These are phyloP conservation scores for Pelecanoides urinatrix DNA, from an alignment of 2,113 vertebrate species.

Conservation along the genomic window DNA sequence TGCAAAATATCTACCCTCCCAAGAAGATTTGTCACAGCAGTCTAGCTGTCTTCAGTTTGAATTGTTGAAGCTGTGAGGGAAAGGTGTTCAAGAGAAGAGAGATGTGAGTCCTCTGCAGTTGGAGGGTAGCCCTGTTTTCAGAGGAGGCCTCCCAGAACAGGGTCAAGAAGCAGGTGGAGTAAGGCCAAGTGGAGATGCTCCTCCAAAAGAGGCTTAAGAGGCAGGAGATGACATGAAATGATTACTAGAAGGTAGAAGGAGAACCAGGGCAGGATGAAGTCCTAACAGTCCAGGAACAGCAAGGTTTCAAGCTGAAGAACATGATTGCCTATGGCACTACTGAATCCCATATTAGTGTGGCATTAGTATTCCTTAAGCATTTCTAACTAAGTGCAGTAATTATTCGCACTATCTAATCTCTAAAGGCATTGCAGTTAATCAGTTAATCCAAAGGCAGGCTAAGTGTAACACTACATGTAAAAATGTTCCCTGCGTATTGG, in stretches of 20 bases:
- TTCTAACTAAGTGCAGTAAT: not conserved
- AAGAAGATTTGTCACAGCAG: not conserved
- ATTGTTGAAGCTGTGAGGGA: not conserved
- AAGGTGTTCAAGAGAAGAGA: not conserved
- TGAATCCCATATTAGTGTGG: not conserved
- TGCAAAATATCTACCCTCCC: not conserved
- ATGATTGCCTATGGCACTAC: not conserved
- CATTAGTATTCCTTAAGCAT: not conserved
- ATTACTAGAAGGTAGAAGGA: not conserved
- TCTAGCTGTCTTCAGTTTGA: not conserved
- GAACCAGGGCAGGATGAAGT: not conserved
- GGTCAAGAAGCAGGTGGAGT: not conserved
- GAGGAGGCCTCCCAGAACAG: not conserved
- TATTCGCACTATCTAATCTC: slow-evolving; percentile 29
- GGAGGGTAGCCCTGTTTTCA: not conserved
- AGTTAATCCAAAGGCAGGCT: not conserved
- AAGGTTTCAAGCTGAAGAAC: not conserved
- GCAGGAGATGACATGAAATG: not conserved
- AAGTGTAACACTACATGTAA: not conserved
- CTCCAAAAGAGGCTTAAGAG: not conserved
- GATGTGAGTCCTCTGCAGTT: not conserved
- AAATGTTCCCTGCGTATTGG: not conserved
- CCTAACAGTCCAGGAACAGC: not conserved
- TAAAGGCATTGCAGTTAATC: not conserved
- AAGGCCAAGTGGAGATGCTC: not conserved